Evolutionary conservation across 1,140 invertebrate genomes (phyloP).

Genomic region (Drosophila sechellia): DNA sequence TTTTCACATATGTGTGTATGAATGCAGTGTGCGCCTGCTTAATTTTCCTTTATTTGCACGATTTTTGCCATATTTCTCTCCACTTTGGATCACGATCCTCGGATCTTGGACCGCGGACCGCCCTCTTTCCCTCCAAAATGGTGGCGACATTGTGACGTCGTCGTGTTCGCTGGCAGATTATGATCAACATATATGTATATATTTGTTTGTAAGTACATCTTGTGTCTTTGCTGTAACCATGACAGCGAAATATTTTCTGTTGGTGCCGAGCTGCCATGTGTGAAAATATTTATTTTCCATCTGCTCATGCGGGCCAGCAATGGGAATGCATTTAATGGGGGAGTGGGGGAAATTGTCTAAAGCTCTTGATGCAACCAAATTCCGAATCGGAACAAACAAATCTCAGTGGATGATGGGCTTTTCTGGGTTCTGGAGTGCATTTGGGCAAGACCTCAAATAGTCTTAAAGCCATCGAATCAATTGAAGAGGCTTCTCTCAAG

Average conservation of each 20-base stretch:
- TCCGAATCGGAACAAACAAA: conserved; percentile 29
- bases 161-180: conserved; percentile 52
- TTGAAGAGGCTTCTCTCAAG: conserved; percentile 17
- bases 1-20: conserved; percentile 36
- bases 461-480: conserved; percentile 34
- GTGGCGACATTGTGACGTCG: conserved; percentile 63
- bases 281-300: conserved; percentile 61
- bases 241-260: conserved; percentile 71
- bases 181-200: conserved; percentile 41
- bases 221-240: conserved; percentile 64
- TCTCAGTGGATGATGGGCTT: conserved; percentile 24
- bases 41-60: conserved; percentile 55
- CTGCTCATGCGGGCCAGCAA: conserved; percentile 29
- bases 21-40: conserved; percentile 30
- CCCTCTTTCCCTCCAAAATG: conserved; percentile 40
- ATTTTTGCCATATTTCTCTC: conserved; percentile 64
- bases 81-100: conserved; percentile 49
- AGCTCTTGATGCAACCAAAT: conserved; percentile 11
- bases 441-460: conserved; percentile 37
- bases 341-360: conserved; percentile 5
- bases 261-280: conserved; percentile 57
- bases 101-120: background rate
- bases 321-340: conserved; percentile 12
- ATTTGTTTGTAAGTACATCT: conserved; percentile 7
- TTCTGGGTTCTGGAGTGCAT: conserved; percentile 24